Evolutionary conservation across 1,140 invertebrate species (phyloP), one percentile per base, ranked within the genome.

Genomic region (Calycopis cecrops): DNA sequence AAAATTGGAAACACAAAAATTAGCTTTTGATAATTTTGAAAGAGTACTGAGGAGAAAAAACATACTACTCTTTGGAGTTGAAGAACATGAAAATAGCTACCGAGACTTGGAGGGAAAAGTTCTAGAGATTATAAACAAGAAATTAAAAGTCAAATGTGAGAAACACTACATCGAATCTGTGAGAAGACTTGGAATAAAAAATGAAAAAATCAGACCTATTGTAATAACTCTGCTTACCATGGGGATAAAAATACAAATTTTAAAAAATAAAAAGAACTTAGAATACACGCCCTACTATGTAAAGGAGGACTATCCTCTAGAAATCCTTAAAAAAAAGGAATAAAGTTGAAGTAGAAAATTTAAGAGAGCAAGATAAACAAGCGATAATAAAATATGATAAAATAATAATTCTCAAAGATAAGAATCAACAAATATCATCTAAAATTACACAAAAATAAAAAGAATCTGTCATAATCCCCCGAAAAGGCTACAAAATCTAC

Each of bases 181-280:
- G 6, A 60, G 62, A 55, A 59, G 68, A 52, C 55, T 68, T 11
- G 65, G 59, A 49, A 63, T 56, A 62, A 68, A 65, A 56, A 42
- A 42, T 3, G 57, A 65, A 2, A 67, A 60, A 37, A 42, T 57
- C 9, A 65, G 63, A 65, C 69, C 60, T 40, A 59, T 69, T 38
- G 52, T 63, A 47, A 53, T 57, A 7, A 68, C 69, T n/a, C 34
- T 68, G 1, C 9, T 21, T 35, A 66, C 65, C 8, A 53, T 66
- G 56, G 61, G 63, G 4, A 14, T 60, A 17, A 71, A 71, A 65
- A 63, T 71, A 52, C 14, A 66, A 48, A 57, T 71, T 48, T 48
- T 53, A 54, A 63, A 68, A 60, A 72, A 65, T n/a, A 69, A 69
- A 54, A 62, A 69, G 10, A 60, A 55, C 10, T 51, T 66, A 28